Conservation (phyloP, 2,888 invertebrate genomes). For the Rugalucina vietnamica region DNA sequence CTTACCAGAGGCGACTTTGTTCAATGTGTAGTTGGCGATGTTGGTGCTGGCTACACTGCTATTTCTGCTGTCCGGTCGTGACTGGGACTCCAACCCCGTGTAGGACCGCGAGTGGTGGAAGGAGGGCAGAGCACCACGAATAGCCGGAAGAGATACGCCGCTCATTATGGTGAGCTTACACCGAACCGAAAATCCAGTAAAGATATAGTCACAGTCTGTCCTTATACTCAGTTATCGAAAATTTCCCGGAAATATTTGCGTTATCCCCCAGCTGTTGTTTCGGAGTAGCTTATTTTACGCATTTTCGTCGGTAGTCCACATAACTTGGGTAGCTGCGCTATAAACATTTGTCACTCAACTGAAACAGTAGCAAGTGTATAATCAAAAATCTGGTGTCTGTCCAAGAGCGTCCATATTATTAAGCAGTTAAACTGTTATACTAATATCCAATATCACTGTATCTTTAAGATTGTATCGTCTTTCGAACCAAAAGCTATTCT, state of each 20-base stretch:
- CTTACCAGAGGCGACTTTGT: conserved; percentile 48
- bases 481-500: neutral
- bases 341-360: no score
- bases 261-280: no score
- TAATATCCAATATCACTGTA: conserved; percentile 2
- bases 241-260: no score
- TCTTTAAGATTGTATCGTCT: neutral
- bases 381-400: neutral
- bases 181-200: no score
- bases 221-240: neutral
- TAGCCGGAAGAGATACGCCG: conserved; percentile 47
- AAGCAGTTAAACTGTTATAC: neutral
- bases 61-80: conserved; percentile 47
- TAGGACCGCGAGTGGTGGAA: conserved; percentile 30
- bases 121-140: conserved; percentile 44
- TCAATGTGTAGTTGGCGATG: conserved; percentile 30
- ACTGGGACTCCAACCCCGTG: conserved; percentile 8
- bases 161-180: conserved; percentile 27
- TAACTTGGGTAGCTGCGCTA: no score
- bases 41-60: conserved; percentile 37
- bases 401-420: neutral
- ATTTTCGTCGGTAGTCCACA: no score
- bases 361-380: no score
- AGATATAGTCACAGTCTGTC: no score
- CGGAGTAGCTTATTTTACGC: no score